Evolutionary conservation across 1,140 invertebrate genomes (phyloP).

Genomic region (Dinoponera quadriceps): DNA sequence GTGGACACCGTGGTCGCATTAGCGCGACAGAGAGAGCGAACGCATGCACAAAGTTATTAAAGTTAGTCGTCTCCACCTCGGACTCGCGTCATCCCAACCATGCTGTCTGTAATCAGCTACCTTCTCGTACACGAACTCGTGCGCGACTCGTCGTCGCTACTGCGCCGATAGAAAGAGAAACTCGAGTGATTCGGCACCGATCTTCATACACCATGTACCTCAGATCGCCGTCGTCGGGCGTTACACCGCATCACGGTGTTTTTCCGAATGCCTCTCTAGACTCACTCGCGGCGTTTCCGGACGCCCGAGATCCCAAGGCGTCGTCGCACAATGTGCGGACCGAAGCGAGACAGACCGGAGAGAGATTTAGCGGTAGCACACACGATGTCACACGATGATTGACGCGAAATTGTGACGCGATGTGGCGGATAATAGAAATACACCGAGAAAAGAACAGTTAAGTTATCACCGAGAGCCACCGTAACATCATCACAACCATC

Average conservation of each 20-base stretch:
- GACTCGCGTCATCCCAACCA: background rate
- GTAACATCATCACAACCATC: too few relatives aligned
- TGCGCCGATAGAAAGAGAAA: background rate
- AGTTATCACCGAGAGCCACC: background rate
- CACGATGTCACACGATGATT: too few relatives aligned
- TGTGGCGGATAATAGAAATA: slow-evolving; percentile 35
- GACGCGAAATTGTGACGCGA: background rate
- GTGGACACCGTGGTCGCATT: background rate
- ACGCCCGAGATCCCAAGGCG: background rate
- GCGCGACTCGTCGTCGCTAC: background rate
- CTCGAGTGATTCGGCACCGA: background rate
- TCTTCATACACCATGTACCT: too few relatives aligned
- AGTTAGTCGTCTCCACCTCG: background rate
- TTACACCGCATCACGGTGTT: too few relatives aligned
- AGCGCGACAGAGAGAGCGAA: slow-evolving; percentile 12
- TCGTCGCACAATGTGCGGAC: too few relatives aligned
- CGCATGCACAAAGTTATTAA: slow-evolving; percentile 36
- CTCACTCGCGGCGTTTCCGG: background rate
- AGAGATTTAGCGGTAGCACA: background rate
- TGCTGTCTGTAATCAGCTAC: background rate
- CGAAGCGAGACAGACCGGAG: too few relatives aligned
- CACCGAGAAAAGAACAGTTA: slow-evolving; percentile 45
- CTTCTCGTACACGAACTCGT: background rate
- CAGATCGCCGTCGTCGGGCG: too few relatives aligned
- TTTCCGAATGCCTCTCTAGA: background rate